phyloP scores from a whole-genome alignment of 2,888 invertebrate genomes.

The Sarcophaga variegata region DNA sequence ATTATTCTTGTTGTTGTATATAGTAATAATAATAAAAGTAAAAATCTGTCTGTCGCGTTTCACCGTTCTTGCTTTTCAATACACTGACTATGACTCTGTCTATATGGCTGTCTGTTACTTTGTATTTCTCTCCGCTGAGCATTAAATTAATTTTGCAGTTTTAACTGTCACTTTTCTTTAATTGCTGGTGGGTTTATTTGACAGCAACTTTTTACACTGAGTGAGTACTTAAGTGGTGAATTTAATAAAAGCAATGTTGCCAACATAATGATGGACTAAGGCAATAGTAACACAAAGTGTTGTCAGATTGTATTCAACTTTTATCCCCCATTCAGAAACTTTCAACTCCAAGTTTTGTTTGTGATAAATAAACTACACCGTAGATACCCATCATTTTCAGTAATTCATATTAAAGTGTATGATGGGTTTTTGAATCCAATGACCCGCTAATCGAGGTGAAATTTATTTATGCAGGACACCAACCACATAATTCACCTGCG shows the following conservation, averaged over 20 bases:
- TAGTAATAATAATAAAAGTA: not conserved
- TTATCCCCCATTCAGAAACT: too few species aligned
- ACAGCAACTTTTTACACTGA: conserved; percentile 28
- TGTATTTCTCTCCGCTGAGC: not conserved
- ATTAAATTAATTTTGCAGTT: conserved; percentile 1
- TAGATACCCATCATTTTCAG: too few species aligned
- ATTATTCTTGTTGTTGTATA: not conserved
- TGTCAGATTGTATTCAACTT: too few species aligned
- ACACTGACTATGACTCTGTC: conserved; percentile 37
- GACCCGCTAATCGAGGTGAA: too few species aligned
- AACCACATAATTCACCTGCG: too few species aligned
- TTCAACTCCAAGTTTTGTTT: too few species aligned
- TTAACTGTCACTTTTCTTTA: conserved; percentile 6
- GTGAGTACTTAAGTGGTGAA: conserved; percentile 21
- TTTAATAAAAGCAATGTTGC: conserved; percentile 41
- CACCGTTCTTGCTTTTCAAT: conserved; percentile 61
- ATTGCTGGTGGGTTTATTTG: conserved; percentile 24
- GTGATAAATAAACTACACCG: too few species aligned
- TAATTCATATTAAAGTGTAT: too few species aligned
- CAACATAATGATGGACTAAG: conserved; percentile 32
- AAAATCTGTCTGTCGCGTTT: conserved; percentile 34
- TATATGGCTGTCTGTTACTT: conserved; percentile 16
- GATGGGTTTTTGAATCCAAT: too few species aligned
- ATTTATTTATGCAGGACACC: too few species aligned
- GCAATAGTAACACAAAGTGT: not conserved